A percentile compares a stretch with the other conserved stretches of the same genome.
Evolutionary conservation across 2,797 vertebrate genomes (phyloP).

Genomic region (Ibycter americanus): DNA sequence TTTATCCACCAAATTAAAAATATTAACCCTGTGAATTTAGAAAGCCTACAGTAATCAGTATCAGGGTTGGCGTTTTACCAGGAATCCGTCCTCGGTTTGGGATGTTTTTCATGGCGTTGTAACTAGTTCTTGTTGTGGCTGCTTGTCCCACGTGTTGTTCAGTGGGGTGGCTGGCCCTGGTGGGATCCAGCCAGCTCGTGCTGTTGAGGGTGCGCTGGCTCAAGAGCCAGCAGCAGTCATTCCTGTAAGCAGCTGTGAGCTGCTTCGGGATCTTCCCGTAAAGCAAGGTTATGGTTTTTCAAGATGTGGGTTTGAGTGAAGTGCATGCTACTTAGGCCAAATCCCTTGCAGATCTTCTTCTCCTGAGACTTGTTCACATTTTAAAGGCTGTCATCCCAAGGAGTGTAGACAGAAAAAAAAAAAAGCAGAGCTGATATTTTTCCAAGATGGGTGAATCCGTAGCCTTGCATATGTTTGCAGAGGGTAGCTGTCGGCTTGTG

Average conservation of each 20-base stretch:
- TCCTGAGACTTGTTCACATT: rapidly evolving
- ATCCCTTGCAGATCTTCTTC: not conserved
- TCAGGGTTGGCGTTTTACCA: not conserved
- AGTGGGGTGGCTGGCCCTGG: not conserved
- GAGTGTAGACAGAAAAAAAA: not conserved
- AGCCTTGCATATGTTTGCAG: not conserved
- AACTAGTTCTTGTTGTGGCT: not conserved
- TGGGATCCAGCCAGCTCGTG: not conserved
- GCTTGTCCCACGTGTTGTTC: not conserved
- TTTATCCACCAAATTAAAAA: not conserved
- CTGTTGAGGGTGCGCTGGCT: not conserved
- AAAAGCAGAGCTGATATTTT: not conserved
- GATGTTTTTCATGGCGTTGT: not conserved
- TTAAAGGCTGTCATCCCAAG: not conserved
- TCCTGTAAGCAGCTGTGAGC: not conserved
- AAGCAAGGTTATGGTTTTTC: not conserved
- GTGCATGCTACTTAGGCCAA: not conserved
- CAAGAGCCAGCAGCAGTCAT: not conserved
- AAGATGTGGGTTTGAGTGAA: not conserved
- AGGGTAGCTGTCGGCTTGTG: not conserved
- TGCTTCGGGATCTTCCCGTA: not conserved
- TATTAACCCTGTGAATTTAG: not conserved
- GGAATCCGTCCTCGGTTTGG: not conserved
- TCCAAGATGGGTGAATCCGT: not conserved
- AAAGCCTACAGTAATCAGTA: not conserved